phyloP scores from a whole-genome alignment of 2,797 vertebrate species.

The Babyrousa celebensis region DNA sequence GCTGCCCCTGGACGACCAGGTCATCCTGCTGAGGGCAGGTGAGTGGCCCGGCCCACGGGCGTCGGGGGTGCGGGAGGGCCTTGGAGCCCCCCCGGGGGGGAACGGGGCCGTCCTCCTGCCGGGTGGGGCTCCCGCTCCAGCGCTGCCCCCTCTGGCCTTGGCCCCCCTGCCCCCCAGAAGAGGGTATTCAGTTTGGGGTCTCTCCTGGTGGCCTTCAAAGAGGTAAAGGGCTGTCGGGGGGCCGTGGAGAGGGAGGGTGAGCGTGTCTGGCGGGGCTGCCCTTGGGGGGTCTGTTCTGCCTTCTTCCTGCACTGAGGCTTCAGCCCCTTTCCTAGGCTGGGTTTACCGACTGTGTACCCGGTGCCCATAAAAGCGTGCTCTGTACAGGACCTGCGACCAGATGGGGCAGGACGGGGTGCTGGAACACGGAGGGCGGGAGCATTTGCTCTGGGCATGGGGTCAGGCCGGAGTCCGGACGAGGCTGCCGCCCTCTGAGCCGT shows the following conservation, averaged over 20 bases:
- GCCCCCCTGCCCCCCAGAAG: fast-evolving
- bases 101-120: not conserved
- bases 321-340: not conserved
- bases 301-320: not conserved
- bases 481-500: no score
- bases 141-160: not conserved
- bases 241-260: no score
- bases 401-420: not conserved
- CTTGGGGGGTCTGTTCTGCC: not conserved
- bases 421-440: not conserved
- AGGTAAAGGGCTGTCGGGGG: no score
- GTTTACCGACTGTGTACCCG: fast-evolving
- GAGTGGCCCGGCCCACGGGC: conserved; percentile 37
- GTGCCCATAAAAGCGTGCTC: no score
- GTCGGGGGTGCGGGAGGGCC: fast-evolving
- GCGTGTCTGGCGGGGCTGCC: not conserved
- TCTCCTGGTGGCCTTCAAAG: not conserved
- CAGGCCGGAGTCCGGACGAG: no score
- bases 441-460: not conserved
- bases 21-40: conserved; percentile 98
- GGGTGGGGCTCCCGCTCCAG: not conserved
- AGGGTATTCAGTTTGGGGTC: not conserved
- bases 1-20: conserved; percentile 98
- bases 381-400: fast-evolving
- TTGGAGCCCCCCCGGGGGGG: fast-evolving